These are phyloP conservation scores for Lomographa bimaculata DNA, from an alignment of 2,888 invertebrate species.

Conservation along the genomic window DNA sequence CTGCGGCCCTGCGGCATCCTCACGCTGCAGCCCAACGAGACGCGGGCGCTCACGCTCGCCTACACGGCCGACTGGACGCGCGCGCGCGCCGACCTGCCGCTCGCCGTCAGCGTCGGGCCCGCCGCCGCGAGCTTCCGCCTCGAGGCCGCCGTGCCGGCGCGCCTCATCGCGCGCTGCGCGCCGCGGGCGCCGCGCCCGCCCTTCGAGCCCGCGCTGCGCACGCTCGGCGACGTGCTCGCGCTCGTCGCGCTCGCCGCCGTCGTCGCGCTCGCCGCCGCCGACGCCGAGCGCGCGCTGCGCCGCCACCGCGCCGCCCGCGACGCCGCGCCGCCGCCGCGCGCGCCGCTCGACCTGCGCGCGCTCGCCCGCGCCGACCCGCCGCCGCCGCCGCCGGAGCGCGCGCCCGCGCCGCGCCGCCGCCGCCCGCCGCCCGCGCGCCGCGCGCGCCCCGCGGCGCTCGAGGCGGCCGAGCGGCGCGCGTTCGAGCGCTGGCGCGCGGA, in stretches of 20 bases:
- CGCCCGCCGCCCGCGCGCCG: conserved; percentile 39
- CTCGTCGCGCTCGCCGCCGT: conserved; percentile 59
- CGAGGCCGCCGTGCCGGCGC: conserved; percentile 60
- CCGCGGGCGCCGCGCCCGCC: conserved; percentile 68
- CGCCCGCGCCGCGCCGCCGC: conserved; percentile 37
- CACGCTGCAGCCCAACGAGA: conserved; percentile 58
- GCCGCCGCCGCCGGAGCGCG: conserved; percentile 24
- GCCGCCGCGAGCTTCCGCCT: conserved; percentile 54
- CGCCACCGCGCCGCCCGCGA: conserved; percentile 37
- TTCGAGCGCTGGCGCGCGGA: conserved; percentile 58
- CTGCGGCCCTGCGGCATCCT: conserved; percentile 61
- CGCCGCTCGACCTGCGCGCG: conserved; percentile 45
- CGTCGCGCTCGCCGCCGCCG: conserved; percentile 54
- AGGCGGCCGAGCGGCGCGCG: conserved; percentile 60
- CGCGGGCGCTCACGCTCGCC: conserved; percentile 53
- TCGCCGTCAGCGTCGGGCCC: conserved; percentile 79
- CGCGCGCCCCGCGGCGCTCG: conserved; percentile 34
- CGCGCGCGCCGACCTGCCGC: conserved; percentile 78
- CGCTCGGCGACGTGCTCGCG: conserved; percentile 73
- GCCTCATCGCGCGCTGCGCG: conserved; percentile 42
- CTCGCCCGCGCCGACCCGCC: conserved; percentile 31
- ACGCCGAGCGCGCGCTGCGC: conserved; percentile 49
- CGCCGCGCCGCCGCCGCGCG: conserved; percentile 44
- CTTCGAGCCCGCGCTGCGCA: conserved; percentile 79
- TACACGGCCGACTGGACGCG: conserved; percentile 56